phyloP scores from a whole-genome alignment of 2,888 invertebrate species.

The Athalia rosae region DNA sequence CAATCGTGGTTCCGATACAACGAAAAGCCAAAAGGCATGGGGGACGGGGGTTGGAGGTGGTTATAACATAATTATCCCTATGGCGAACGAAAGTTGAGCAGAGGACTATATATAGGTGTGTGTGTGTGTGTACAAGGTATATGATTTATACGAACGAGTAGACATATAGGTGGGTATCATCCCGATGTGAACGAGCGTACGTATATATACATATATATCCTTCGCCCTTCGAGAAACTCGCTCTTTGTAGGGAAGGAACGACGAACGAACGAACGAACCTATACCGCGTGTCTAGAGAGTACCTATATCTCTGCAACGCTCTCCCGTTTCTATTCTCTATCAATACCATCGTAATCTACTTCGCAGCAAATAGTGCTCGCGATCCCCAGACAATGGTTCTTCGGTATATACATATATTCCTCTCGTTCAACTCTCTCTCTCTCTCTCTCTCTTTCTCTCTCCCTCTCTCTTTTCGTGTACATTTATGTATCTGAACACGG shows the following conservation, averaged over 20 bases:
- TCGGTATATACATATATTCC: conserved; percentile 36
- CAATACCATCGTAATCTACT: conserved; percentile 68
- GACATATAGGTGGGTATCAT: not conserved
- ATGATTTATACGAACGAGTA: not conserved
- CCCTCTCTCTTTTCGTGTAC: not conserved
- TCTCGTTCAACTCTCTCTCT: conserved; percentile 28
- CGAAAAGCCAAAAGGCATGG: not conserved
- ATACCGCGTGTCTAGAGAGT: conserved; percentile 25
- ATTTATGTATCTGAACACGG: conserved; percentile 15
- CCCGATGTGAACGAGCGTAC: not conserved
- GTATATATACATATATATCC: not conserved
- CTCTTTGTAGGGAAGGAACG: conserved; percentile 1
- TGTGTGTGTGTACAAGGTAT: not conserved
- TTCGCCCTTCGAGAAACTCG: not conserved
- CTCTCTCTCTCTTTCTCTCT: not conserved
- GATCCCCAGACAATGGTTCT: conserved; percentile 64
- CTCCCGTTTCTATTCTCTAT: conserved; percentile 60
- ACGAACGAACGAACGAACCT: too few species aligned
- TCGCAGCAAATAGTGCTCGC: conserved; percentile 67
- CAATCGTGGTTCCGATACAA: conserved; percentile 34
- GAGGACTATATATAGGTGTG: not conserved
- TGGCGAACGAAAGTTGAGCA: conserved; percentile 10
- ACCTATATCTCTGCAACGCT: conserved; percentile 29
- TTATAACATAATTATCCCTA: conserved; percentile 21
- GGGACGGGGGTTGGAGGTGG: not conserved